Percentiles rank a stretch among this genome's conserved stretches.
Evolutionary conservation across 2,888 invertebrate species (phyloP).

Genomic region (Drosophila multiciliata): DNA sequence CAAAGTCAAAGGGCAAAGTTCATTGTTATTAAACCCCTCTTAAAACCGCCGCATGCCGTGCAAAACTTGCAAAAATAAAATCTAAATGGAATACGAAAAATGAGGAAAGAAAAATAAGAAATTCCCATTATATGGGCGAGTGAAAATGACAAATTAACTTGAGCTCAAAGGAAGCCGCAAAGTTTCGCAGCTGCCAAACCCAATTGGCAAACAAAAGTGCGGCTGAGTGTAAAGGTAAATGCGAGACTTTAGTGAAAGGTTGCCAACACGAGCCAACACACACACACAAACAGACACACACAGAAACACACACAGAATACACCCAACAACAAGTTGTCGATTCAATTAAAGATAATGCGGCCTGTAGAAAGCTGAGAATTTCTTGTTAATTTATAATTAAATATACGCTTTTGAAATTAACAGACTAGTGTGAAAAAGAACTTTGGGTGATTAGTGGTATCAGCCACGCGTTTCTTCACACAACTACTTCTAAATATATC

Average conservation of each 20-base stretch:
- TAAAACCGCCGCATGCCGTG: slow-evolving; percentile 1
- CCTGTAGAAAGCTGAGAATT: slow-evolving; percentile 46
- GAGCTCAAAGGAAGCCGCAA: slow-evolving; percentile 68
- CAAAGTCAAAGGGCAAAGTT: slow-evolving; percentile 56
- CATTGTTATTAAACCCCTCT: slow-evolving; percentile 47
- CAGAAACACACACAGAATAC: slow-evolving; percentile 1
- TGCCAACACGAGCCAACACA: slow-evolving; percentile 31
- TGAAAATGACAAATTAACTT: slow-evolving; percentile 78
- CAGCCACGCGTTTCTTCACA: neutral
- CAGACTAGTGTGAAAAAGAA: slow-evolving; percentile 36
- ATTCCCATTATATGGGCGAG: slow-evolving; percentile 74
- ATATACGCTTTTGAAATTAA: slow-evolving; percentile 33
- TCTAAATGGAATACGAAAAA: slow-evolving; percentile 32
- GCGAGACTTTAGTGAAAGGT: slow-evolving; percentile 56
- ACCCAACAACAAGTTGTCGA: slow-evolving; percentile 38
- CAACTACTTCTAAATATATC: neutral
- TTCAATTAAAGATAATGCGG: slow-evolving; percentile 55
- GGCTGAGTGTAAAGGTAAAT: slow-evolving; percentile 63
- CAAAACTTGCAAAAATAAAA: slow-evolving; percentile 36
- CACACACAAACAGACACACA: slow-evolving; percentile 6
- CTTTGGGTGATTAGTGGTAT: slow-evolving; percentile 1
- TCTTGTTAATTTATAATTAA: slow-evolving; percentile 48
- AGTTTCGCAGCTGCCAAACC: slow-evolving; percentile 63
- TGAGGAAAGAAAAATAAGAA: slow-evolving; percentile 24
- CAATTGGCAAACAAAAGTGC: slow-evolving; percentile 66